Evolutionary conservation across 92 coral and sea anemone species (phyloP).

Genomic region (Phenganax marumi): DNA sequence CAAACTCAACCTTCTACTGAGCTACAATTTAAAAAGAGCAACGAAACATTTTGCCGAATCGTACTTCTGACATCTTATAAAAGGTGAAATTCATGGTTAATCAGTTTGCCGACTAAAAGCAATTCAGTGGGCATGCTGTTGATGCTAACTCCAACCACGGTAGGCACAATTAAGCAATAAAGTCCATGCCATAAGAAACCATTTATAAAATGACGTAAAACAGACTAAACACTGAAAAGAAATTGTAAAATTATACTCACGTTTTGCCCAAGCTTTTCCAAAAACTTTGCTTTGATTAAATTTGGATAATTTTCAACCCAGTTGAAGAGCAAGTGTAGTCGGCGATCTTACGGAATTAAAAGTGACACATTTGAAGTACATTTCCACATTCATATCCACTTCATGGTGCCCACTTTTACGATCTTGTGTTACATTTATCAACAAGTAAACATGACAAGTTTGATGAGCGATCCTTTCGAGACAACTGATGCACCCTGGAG

Average conservation of each 20-base stretch:
- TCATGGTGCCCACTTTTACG: background rate
- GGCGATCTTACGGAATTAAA: background rate
- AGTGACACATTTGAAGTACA: background rate
- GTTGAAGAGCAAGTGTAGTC: slow-evolving; percentile 3
- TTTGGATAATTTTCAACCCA: background rate
- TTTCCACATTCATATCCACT: background rate
- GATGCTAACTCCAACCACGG: too few relatives aligned
- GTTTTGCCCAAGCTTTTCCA: background rate
- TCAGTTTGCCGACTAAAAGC: too few relatives aligned
- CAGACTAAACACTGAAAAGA: too few relatives aligned
- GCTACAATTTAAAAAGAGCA: too few relatives aligned
- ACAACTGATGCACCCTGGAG: slow-evolving; percentile 5
- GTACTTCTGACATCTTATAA: too few relatives aligned
- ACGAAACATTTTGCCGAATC: too few relatives aligned
- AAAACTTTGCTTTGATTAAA: background rate
- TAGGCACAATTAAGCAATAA: too few relatives aligned
- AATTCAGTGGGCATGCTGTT: too few relatives aligned
- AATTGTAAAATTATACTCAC: background rate
- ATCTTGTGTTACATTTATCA: slow-evolving; percentile 3
- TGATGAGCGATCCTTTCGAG: background rate
- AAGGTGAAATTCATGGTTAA: too few relatives aligned
- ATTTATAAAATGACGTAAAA: too few relatives aligned
- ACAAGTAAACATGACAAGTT: background rate
- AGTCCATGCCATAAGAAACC: too few relatives aligned
- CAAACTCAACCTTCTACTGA: too few relatives aligned